Evolutionary conservation across 1,140 invertebrate genomes (phyloP).

Genomic region (Conopomorpha cramerella): DNA sequence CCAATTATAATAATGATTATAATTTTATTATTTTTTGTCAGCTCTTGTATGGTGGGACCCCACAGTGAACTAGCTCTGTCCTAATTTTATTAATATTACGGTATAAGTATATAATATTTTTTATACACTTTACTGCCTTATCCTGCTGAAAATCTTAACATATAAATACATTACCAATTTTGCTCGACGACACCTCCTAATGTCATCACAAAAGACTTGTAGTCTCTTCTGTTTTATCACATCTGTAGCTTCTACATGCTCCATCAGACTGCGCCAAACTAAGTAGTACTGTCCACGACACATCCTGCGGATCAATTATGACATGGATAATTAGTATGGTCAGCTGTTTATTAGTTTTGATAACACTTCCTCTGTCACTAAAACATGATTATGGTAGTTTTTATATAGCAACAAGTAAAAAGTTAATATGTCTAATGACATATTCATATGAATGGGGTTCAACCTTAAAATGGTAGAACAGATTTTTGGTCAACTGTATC

Average conservation of each 20-base stretch:
- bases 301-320: conserved; percentile 17
- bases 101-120: neutral
- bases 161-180: conserved; percentile 12
- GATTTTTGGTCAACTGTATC: too few species aligned
- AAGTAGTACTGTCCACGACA: conserved; percentile 44
- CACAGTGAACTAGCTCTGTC: too few species aligned
- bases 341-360: too few species aligned
- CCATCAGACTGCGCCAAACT: conserved; percentile 45
- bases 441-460: too few species aligned
- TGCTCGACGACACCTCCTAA: conserved; percentile 21
- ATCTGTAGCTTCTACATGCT: conserved; percentile 29
- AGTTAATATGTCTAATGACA: too few species aligned
- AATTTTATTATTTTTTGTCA: too few species aligned
- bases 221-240: conserved; percentile 24
- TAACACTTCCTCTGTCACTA: too few species aligned
- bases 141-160: neutral
- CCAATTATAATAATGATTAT: too few species aligned
- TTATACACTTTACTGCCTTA: neutral
- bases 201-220: conserved; percentile 37
- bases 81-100: neutral
- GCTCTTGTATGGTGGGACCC: too few species aligned
- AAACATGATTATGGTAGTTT: too few species aligned
- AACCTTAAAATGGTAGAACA: too few species aligned
- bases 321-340: conserved; percentile 3
- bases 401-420: too few species aligned